phyloP scores from a whole-genome alignment of 1,140 invertebrate species.

The Physella acuta region DNA sequence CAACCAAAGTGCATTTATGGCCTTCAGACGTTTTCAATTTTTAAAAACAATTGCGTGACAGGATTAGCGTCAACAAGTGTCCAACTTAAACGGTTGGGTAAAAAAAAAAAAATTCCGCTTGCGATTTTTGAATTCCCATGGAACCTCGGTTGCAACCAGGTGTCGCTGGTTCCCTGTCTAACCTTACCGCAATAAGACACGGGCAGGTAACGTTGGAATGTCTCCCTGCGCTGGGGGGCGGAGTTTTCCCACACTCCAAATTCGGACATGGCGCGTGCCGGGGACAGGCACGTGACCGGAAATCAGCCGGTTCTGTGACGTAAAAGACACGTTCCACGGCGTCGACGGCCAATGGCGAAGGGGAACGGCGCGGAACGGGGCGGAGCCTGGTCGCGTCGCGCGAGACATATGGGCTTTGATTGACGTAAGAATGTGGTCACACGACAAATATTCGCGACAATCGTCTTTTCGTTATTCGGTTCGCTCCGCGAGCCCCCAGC shows the following conservation, averaged over 20 bases:
- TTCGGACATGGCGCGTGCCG: background rate
- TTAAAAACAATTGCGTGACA: too few species aligned
- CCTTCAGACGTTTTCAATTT: too few species aligned
- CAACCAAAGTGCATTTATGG: too few species aligned
- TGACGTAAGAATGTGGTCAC: background rate
- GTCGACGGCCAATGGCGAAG: background rate
- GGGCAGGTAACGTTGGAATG: background rate
- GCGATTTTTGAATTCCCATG: background rate
- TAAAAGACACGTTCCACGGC: background rate
- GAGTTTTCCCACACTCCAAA: background rate
- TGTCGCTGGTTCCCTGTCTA: background rate
- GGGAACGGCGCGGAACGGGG: too few species aligned
- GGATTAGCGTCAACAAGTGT: too few species aligned
- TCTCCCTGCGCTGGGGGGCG: background rate
- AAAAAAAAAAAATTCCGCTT: too few species aligned
- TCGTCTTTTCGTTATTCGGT: too few species aligned
- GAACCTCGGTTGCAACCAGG: background rate
- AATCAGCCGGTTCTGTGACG: background rate
- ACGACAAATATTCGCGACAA: background rate
- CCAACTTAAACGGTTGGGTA: too few species aligned
- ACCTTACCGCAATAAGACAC: background rate
- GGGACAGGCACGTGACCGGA: background rate
- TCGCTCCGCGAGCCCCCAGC: too few species aligned
- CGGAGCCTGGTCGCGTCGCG: background rate
- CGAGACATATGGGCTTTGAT: background rate